Conservation (phyloP, 2,888 invertebrate genomes). For the Anorthoa munda region DNA sequence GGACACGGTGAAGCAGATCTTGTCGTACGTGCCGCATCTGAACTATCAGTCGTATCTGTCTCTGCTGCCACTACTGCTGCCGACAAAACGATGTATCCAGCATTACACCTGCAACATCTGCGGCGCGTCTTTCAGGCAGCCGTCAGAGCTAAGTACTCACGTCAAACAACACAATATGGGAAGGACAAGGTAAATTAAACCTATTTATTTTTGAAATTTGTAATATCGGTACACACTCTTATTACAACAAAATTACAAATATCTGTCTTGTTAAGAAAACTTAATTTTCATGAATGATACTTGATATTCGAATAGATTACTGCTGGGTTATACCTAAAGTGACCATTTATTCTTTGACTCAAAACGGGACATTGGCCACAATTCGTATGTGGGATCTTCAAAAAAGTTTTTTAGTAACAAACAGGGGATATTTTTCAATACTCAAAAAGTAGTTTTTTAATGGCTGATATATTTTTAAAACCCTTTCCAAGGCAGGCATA, state of each 20-base stretch:
- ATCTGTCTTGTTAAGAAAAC: no score
- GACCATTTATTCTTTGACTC: no score
- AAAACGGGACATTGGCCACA: no score
- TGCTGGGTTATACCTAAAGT: no score
- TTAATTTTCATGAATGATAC: no score
- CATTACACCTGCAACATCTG: slow-evolving; percentile 83
- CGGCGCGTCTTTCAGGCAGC: slow-evolving; percentile 77
- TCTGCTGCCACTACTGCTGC: slow-evolving; percentile 65
- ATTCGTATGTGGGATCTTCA: no score
- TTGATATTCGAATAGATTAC: no score
- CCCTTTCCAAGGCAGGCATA: no score
- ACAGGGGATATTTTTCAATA: no score
- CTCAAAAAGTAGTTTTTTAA: no score
- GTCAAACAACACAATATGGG: slow-evolving; percentile 78
- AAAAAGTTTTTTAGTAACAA: no score
- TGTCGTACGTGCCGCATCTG: slow-evolving; percentile 79
- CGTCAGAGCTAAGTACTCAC: slow-evolving; percentile 81
- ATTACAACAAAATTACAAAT: background rate
- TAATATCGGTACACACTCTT: background rate
- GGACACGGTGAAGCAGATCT: slow-evolving; percentile 76
- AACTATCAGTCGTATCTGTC: slow-evolving; percentile 76
- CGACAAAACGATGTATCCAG: slow-evolving; percentile 38
- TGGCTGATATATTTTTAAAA: no score
- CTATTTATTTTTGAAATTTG: slow-evolving; percentile 13
- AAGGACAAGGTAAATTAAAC: slow-evolving; percentile 74